Evolutionary conservation across 2,888 invertebrate genomes (phyloP), one percentile per base, ranked within the genome.

Genomic region (Zhengitettix transpicula): DNA sequence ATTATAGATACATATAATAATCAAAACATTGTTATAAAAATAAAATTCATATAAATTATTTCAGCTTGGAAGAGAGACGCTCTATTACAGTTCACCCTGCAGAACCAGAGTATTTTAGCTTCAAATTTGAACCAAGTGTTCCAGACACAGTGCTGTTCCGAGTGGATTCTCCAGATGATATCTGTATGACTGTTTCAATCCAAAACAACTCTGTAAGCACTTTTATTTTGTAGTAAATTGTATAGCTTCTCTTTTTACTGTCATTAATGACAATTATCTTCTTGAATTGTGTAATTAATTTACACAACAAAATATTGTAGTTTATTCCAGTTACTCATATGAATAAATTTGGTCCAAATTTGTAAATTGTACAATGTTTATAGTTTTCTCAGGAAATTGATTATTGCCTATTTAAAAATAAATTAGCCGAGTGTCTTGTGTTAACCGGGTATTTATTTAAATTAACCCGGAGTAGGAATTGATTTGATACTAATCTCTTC

Each of bases 131-230:
- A 68, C 68, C 64, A 56, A 65, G 69, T 63, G 72, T 69, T 62
- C 74, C 66, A 70, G 79, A 61, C 44, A 67, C 66, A 68, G 82
- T 85, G 0, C 75, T 85, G 3, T 74, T 87, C 0, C 77, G 80
- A 70, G 78, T 85, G 0, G 78, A 80, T 60, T 86, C 87, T 0
- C 74, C 78, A 9, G 82, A 81, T 66, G 78, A 81, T 52, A 77
- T 80, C 0, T 92, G 91, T 68, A 84, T 88, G 72, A 81, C 85
- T 0, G 80, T 90, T 0, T 89, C 90, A 0, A 81, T 91, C 66
- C 90, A 92, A 71, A 83, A 85, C 67, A 81, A 81, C 65, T 79
- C 81, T 68, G 86, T 86, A 69, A 77, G 78, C 74, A 42, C 12
- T 51, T 56, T 12, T 41, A 10, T 2, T 28, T 28, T 5, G 7